A percentile compares a stretch with the other conserved stretches of the same genome.
Evolutionary conservation across 1,140 invertebrate genomes (phyloP).

Genomic region (Lepidostoma basale): DNA sequence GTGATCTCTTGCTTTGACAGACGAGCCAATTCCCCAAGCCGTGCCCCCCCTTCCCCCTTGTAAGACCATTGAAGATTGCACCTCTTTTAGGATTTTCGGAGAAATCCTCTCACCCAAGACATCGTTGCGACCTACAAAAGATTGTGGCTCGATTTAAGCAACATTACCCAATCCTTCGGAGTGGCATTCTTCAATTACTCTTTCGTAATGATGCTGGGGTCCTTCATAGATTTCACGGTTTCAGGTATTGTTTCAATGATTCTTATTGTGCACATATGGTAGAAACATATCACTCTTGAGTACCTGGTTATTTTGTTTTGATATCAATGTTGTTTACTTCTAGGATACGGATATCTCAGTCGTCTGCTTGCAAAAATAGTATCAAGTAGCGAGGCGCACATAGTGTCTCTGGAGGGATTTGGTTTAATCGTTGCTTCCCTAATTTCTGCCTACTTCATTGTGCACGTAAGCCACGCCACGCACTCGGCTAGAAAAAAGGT

Average conservation of each 20-base stretch:
- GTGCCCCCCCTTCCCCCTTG: too few species aligned
- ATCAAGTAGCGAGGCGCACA: not conserved
- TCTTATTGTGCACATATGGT: too few species aligned
- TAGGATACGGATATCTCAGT: slow-evolving; percentile 35
- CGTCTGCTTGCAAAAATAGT: slow-evolving; percentile 19
- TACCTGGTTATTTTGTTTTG: too few species aligned
- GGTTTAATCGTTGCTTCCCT: slow-evolving; percentile 30
- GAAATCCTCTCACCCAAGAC: slow-evolving; percentile 21
- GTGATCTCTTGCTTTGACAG: too few species aligned
- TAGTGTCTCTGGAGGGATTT: slow-evolving; percentile 23
- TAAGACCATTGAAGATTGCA: too few species aligned
- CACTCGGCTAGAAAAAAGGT: slow-evolving; percentile 27
- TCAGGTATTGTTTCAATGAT: slow-evolving; percentile 25
- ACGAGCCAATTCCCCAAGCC: too few species aligned
- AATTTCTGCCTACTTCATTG: slow-evolving; percentile 3
- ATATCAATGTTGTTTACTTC: slow-evolving; percentile 11
- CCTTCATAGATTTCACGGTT: slow-evolving; percentile 27
- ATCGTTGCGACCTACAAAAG: slow-evolving; percentile 25
- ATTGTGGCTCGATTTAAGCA: slow-evolving; percentile 31
- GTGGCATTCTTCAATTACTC: slow-evolving; percentile 32
- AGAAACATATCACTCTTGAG: too few species aligned
- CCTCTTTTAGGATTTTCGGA: not conserved
- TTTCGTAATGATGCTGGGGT: slow-evolving; percentile 5
- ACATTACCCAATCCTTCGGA: slow-evolving; percentile 25
- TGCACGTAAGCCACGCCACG: slow-evolving; percentile 1